Base-by-base conservation (phyloP, 2,797 vertebrate species). In the Enteromius treurensis region DNA sequence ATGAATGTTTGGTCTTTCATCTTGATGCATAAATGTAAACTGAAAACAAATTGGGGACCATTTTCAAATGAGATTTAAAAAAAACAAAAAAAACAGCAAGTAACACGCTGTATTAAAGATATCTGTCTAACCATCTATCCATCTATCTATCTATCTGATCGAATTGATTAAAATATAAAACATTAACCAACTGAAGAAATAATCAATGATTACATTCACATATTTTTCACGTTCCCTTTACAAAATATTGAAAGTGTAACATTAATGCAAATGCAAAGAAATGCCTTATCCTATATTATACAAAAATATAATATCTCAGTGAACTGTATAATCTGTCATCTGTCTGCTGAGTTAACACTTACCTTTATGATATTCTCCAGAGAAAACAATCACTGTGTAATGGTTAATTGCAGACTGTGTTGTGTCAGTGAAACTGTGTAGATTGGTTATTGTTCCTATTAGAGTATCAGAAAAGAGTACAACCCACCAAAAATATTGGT, bases 21-120 rank as follows among this genome's bases (percentile, higher is more conserved):
- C 73, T 37, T 82, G 71, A 67, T 65, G 81, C 0, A 79, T 32
- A 37, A 68, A 79, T 40, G 78, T 76, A 64, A 6, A 64, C 60
- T 64, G 60, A 8, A 64, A 64, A 15, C 2, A 32, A 64, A 29
- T 15, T 7, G 13, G 26, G 1, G 13, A 29, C 2, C 6, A 62
- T 7, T 29, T 62, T 62, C 4, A 60, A 21, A n/a, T n/a, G 3
- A 9, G 21, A 55, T 55, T 53, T 8, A 51, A 51, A 32, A 32
- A 32, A 49, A 49, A 49, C 14, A 1, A 17, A 49, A 53, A 21
- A 58, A 58, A 58, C 55, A 58, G 9, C 9, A 58, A 23, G 21
- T 58, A 23, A 13, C n/a, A 58, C 21, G 4, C 1, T 58, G 3
- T 58, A 58, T 21, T 8, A 6, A 51, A 51, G 14, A 4, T 15